Evolutionary conservation across 2,113 vertebrate genomes (phyloP), one percentile per base, ranked within the genome.

Genomic region (Leucosticte australis): DNA sequence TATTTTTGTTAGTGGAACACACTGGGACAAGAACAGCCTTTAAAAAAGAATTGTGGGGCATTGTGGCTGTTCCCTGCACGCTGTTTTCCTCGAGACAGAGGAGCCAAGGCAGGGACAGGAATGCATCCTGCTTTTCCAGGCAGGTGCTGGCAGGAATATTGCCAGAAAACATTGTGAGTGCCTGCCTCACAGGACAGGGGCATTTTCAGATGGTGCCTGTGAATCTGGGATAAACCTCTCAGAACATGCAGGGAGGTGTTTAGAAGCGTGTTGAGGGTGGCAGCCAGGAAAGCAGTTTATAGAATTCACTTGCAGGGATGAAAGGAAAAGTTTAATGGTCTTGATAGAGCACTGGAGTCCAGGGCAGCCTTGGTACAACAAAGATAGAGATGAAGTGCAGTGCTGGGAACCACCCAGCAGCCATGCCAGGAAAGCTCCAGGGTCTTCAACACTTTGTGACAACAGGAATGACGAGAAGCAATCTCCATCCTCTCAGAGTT

Each of bases 1-100:
- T 95, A 83, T 90, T 95, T 95, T 55, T 79, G 46, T 55, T 68
- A 14, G n/a, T 5, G 12, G 65, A 87, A 13, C 27, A 26, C 26
- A 59, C 6, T 59, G 62, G 52, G 77, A 63, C 41, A 78, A 44
- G 65, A 91, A 60, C 6, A 62, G 26, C 26, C 67, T 74, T 79
- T 65, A 57, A 76, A 76, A 76, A 85, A 65, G 55, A 67, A 55
- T 39, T 3, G 8, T 19, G 37, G 60, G 0, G 6, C 39, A 6
- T 35, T 2, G 0, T 33, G 62, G 22, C 49, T 85, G 56, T 78
- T 78, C 16, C 57, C 41, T 9, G 60, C 41, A n/a, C 0, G 0
- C 24, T 30, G 24, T 56, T 82, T 50, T 30, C 62, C 44, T 62
- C 0, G 5, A 67, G 52, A 15, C n/a, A 56, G 71, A 41, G 35